phyloP scores from a whole-genome alignment of 2,797 vertebrate species.

The Argyrosomus regius region DNA sequence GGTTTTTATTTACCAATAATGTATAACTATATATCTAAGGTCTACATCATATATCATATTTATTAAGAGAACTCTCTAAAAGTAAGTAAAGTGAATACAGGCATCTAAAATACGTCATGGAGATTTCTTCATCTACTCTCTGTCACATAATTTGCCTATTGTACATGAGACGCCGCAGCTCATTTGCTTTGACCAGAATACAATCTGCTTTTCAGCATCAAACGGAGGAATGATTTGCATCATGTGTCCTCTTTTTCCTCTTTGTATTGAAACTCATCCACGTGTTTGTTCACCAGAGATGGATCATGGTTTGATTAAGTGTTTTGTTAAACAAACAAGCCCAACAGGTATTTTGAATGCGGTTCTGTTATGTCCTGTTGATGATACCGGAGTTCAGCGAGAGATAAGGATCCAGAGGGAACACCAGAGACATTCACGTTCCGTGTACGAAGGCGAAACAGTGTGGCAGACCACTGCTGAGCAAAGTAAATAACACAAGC shows the following conservation, averaged over 20 bases:
- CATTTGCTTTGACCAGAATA: not conserved
- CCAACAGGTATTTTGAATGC: not conserved
- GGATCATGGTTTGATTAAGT: not conserved
- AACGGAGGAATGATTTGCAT: constrained; percentile 41
- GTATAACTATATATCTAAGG: not conserved
- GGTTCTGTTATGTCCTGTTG: not conserved
- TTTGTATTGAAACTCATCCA: constrained; percentile 9
- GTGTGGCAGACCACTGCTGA: not conserved
- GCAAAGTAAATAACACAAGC: not conserved
- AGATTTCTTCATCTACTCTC: not conserved
- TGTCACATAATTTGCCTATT: not conserved
- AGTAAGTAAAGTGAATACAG: not conserved
- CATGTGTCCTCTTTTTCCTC: too few species aligned
- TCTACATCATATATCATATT: not conserved
- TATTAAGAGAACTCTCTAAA: not conserved
- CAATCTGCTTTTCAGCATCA: not conserved
- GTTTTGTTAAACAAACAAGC: constrained; percentile 41
- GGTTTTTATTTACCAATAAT: not conserved
- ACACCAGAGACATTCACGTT: not conserved
- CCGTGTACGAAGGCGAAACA: not conserved
- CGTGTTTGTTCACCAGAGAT: not conserved
- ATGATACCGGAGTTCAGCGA: not conserved
- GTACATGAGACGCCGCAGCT: not conserved
- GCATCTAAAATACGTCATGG: not conserved
- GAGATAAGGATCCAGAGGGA: not conserved